Evolutionary conservation across 2,888 invertebrate species (phyloP).

Genomic region (Argyresthia goedartella): DNA sequence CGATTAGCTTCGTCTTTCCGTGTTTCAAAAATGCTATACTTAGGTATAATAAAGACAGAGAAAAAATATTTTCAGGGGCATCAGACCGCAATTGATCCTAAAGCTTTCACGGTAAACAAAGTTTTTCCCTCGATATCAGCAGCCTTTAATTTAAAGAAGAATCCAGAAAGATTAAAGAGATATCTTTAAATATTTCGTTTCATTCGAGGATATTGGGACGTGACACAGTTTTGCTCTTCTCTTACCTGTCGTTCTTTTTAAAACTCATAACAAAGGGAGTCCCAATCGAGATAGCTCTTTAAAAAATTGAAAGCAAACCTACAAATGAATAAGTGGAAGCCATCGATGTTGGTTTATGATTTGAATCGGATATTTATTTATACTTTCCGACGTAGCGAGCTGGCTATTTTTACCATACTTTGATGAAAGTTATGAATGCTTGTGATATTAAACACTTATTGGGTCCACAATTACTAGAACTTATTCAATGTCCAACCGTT

Average conservation of each 20-base stretch:
- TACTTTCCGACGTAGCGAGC: no score
- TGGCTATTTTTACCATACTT: no score
- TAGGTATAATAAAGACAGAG: no score
- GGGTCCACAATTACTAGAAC: no score
- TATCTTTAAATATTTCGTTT: slow-evolving; percentile 1
- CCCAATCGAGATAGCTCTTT: not conserved
- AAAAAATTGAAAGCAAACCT: not conserved
- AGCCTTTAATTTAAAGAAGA: not conserved
- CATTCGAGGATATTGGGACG: not conserved
- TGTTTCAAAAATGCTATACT: no score
- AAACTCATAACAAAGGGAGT: not conserved
- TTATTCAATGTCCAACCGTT: no score
- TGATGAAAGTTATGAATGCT: no score
- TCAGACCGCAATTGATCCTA: no score
- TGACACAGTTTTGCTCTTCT: slow-evolving; percentile 1
- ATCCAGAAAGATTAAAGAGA: not conserved
- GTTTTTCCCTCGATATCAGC: not conserved
- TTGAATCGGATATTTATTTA: not conserved
- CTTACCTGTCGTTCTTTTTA: not conserved
- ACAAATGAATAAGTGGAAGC: not conserved
- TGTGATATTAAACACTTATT: no score
- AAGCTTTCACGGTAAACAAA: not conserved
- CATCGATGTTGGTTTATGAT: not conserved
- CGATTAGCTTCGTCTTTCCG: no score
- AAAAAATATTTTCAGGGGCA: no score